Conservation (phyloP, 2,888 invertebrate genomes). For the Orthosia gracilis region DNA sequence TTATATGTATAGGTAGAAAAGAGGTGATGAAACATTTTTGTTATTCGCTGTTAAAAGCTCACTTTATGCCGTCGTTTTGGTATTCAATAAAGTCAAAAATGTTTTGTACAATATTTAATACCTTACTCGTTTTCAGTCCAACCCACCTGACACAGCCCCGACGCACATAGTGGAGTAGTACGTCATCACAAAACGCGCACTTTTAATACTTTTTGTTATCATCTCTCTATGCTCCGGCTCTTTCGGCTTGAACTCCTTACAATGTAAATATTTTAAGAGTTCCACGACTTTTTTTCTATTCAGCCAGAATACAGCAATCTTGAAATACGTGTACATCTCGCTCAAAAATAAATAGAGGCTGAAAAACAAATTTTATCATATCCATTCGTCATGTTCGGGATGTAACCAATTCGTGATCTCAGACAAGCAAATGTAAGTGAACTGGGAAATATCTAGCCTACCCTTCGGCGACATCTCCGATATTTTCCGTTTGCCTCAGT, state of each 20-base stretch:
- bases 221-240: constrained; percentile 84
- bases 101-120: background rate
- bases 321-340: constrained; percentile 89
- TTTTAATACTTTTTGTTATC: constrained; percentile 82
- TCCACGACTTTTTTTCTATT: constrained; percentile 84
- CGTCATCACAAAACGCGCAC: constrained; percentile 86
- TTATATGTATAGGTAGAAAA: background rate
- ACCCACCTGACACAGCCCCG: constrained; percentile 86
- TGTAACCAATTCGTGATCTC: constrained; percentile 65
- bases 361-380: constrained; percentile 60
- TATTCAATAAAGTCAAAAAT: background rate
- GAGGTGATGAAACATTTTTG: background rate
- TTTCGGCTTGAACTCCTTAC: constrained; percentile 84
- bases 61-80: background rate
- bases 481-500: constrained; percentile 92
- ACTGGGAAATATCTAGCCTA: constrained; percentile 71
- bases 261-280: constrained; percentile 82
- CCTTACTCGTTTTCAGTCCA: background rate
- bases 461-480: constrained; percentile 92
- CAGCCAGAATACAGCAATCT: constrained; percentile 86
- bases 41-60: constrained; percentile 2
- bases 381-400: constrained; percentile 35
- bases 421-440: constrained; percentile 67
- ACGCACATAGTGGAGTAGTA: constrained; percentile 87
- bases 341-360: constrained; percentile 88